Percentiles rank a stretch among this genome's conserved stretches.
phyloP scores from a whole-genome alignment of 2,797 vertebrate species.

The Siniperca undulata region DNA sequence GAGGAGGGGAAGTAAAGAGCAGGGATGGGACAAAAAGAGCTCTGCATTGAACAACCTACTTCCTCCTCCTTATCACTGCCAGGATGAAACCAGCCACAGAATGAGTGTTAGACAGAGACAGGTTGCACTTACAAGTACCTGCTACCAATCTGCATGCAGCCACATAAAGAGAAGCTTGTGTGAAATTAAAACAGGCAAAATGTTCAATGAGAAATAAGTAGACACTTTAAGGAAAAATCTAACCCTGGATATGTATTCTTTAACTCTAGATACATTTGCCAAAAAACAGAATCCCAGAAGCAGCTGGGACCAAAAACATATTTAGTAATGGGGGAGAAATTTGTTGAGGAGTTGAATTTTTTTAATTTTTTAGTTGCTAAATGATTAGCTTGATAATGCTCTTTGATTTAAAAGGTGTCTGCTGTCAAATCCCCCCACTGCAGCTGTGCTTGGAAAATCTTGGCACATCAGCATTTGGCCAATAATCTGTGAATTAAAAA shows the following conservation, averaged over 20 bases:
- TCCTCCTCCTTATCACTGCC: background rate
- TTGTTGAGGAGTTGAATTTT: background rate
- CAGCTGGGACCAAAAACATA: no score
- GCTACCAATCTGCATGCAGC: background rate
- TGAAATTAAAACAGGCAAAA: background rate
- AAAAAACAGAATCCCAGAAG: background rate
- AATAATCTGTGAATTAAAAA: background rate
- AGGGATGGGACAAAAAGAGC: constrained; percentile 10
- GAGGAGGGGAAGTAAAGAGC: constrained; percentile 47
- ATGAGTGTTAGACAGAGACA: background rate
- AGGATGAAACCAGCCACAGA: constrained; percentile 21
- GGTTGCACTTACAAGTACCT: background rate
- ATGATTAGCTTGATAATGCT: background rate
- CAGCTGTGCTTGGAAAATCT: background rate
- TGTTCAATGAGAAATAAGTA: background rate
- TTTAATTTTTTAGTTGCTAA: no score
- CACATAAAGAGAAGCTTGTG: background rate
- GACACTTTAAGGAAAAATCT: constrained; percentile 31
- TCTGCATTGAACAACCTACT: background rate
- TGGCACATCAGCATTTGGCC: background rate
- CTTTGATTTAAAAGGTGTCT: background rate
- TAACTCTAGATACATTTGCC: background rate
- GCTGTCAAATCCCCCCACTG: background rate
- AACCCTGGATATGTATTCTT: background rate
- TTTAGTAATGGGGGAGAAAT: background rate